Conservation (phyloP, 2,888 invertebrate species). For the Stegana nigrithorax region DNA sequence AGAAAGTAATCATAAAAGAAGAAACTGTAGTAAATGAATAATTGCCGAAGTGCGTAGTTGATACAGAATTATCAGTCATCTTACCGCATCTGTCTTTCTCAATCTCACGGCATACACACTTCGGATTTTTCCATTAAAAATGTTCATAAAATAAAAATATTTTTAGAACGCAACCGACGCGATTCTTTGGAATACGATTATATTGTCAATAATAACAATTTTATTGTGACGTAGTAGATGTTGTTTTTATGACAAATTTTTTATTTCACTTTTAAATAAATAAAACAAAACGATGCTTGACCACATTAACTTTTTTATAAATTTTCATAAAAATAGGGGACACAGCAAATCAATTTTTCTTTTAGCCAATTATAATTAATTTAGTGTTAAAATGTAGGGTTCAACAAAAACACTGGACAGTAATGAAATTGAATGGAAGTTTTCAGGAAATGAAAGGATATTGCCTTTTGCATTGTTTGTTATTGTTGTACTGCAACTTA, state of each 20-base stretch:
- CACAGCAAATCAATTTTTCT: neutral
- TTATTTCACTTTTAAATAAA: neutral
- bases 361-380: neutral
- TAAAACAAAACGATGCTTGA: too few relatives aligned
- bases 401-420: neutral
- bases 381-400: too few relatives aligned
- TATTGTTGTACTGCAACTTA: slow-evolving; percentile 41
- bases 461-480: neutral
- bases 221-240: neutral
- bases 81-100: too few relatives aligned
- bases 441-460: too few relatives aligned
- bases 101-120: too few relatives aligned
- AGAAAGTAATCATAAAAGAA: too few relatives aligned
- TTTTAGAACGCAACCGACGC: neutral
- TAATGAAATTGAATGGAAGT: neutral
- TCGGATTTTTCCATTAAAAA: neutral
- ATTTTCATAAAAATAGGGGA: too few relatives aligned
- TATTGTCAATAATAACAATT: neutral
- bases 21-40: too few relatives aligned
- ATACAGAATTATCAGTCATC: too few relatives aligned
- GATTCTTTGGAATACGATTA: neutral
- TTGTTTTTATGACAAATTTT: neutral
- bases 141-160: too few relatives aligned
- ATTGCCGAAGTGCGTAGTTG: too few relatives aligned
- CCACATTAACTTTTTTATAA: neutral